These are phyloP conservation scores for Leptinotarsa defecta DNA, from an alignment of 1,140 invertebrate genomes.

Conservation along the genomic window DNA sequence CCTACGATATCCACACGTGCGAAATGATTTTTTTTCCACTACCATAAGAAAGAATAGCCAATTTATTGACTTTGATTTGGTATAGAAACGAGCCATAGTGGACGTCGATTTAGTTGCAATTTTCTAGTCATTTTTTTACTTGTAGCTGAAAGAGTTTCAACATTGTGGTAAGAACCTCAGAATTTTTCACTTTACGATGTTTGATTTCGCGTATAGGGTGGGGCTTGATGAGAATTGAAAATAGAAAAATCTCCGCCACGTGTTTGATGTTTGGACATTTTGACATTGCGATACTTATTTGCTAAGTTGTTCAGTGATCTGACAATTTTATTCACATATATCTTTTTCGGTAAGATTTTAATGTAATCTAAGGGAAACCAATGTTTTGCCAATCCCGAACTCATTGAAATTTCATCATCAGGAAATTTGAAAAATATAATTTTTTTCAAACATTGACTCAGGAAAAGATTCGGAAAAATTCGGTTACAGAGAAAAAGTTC, in stretches of 20 bases:
- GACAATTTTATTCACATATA: background rate
- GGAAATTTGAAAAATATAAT: no score
- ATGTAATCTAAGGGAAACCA: no score
- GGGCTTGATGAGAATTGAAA: constrained; percentile 30
- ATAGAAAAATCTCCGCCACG: constrained; percentile 39
- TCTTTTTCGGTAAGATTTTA: background rate
- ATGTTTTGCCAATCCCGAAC: no score
- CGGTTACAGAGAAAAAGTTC: no score
- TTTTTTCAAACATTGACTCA: no score
- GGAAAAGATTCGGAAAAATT: no score
- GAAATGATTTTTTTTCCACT: constrained; percentile 42
- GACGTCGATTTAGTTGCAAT: constrained; percentile 1
- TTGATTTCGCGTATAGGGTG: constrained; percentile 32
- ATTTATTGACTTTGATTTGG: constrained; percentile 34
- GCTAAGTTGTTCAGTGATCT: background rate
- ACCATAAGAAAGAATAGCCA: background rate
- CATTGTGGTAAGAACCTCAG: constrained; percentile 34
- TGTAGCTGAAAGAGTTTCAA: constrained; percentile 25
- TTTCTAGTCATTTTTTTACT: constrained; percentile 34
- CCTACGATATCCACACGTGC: constrained; percentile 40
- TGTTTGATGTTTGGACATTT: constrained; percentile 44
- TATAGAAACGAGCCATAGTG: constrained; percentile 13
- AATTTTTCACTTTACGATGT: background rate
- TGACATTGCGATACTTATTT: background rate
- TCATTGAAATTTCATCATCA: no score